Base-by-base conservation (phyloP, 1,140 invertebrate genomes). In the Cotesia typhae region DNA sequence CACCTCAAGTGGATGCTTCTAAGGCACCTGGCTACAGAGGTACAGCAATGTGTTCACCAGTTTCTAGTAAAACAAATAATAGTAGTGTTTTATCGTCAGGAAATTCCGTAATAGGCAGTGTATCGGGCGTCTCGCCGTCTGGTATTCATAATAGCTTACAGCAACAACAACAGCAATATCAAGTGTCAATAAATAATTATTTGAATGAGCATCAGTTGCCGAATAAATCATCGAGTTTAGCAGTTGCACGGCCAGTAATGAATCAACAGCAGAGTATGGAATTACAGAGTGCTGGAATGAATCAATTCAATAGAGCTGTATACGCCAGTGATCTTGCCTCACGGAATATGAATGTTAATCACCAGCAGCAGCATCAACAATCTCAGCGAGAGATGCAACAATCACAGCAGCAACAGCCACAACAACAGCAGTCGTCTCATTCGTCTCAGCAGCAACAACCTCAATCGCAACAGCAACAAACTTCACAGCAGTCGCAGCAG, bases 21-120 rank as follows among this genome's bases (percentile, higher is more conserved):
- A 94, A 95, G 84, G 94, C 94, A 28, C 94, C 94, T 1, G 94
- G 94, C 9, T 95, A 94, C 81, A 89, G 93, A 78, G 91, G 90
- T 63, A 89, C 88, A 55, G 88, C 90, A 7, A 89, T 93, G 71
- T 92, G 92, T 79, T 94, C 93, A 0, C 92, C 93, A 0, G 91
- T 93, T 6, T 91, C 90, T 53, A 90, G 89, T 3, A 91, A 92
- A 75, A 87, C 90, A 4, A 89, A 89, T 17, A 52, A 67, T 59
- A 41, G 51, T 52, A 53, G 36, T 12, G 47, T 64, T 10, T 64
- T 41, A 36, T 53, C 28, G 51, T 59, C 69, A 38, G 63, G 53
- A 2, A 57, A 7, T 7, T 59, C 60, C 37, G 14, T 65, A 28
- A 74, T 73, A 14, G 66, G 57, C 20, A 68, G 28, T 64, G 67